Conservation (phyloP, 2,888 invertebrate species). For the Cyclophora punctaria region DNA sequence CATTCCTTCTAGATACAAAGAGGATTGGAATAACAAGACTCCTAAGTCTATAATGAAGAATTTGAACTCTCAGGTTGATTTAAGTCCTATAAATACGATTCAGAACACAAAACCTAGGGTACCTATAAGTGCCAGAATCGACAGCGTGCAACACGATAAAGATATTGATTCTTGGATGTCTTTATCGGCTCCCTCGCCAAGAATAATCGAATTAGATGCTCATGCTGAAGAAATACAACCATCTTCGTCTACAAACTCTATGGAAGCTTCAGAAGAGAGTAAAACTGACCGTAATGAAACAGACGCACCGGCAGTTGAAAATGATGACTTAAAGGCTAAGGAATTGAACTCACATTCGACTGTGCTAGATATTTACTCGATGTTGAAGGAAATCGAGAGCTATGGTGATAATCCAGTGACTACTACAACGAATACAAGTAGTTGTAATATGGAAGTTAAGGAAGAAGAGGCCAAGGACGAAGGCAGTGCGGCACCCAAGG, state of each 20-base stretch:
- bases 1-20: slow-evolving; percentile 28
- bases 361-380: slow-evolving; percentile 67
- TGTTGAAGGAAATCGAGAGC: slow-evolving; percentile 69
- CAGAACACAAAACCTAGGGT: too few species aligned
- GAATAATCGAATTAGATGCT: slow-evolving; percentile 36
- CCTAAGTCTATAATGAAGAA: slow-evolving; percentile 19
- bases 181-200: slow-evolving; percentile 54
- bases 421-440: slow-evolving; percentile 22
- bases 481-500: slow-evolving; percentile 42
- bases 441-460: slow-evolving; percentile 17
- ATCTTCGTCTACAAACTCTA: slow-evolving; percentile 5
- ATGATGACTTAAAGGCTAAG: slow-evolving; percentile 28
- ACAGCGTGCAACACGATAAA: slow-evolving; percentile 58
- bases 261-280: slow-evolving; percentile 12
- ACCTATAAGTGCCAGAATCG: slow-evolving; percentile 52
- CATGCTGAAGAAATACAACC: slow-evolving; percentile 17
- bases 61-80: too few species aligned
- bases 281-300: slow-evolving; percentile 10
- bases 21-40: slow-evolving; percentile 53
- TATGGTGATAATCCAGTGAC: slow-evolving; percentile 59
- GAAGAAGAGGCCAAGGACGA: slow-evolving; percentile 38
- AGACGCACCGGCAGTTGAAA: slow-evolving; percentile 16
- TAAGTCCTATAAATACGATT: too few species aligned
- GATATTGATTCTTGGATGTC: slow-evolving; percentile 73
- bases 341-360: slow-evolving; percentile 53